Conservation (phyloP, 2,797 vertebrate genomes). For the Sebastes trivittatus region DNA sequence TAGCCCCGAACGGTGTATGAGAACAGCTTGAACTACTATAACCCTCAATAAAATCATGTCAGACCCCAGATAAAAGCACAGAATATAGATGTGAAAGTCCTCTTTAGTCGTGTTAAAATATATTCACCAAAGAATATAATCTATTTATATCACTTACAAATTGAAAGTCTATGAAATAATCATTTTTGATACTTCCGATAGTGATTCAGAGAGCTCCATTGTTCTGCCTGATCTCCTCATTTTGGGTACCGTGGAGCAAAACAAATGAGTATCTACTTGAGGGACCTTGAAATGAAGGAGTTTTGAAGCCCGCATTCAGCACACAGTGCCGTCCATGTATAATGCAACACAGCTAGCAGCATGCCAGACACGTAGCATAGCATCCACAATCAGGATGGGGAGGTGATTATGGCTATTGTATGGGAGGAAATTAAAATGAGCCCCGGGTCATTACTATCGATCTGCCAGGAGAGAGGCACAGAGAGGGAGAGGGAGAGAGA, state of each 20-base stretch:
- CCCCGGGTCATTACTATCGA: constrained; percentile 76
- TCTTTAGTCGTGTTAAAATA: neutral
- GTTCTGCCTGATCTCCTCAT: neutral
- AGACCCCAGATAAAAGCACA: neutral
- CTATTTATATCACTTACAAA: neutral
- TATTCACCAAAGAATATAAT: neutral
- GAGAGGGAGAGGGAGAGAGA: constrained; percentile 7
- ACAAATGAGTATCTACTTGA: constrained; percentile 16
- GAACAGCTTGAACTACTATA: neutral
- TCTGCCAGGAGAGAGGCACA: constrained; percentile 46
- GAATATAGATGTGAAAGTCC: neutral
- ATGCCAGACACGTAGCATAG: constrained; percentile 55
- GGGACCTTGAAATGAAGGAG: constrained; percentile 16
- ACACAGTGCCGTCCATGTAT: neutral
- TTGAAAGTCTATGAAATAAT: neutral
- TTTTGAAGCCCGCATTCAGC: neutral
- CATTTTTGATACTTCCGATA: neutral
- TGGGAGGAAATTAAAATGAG: constrained; percentile 74
- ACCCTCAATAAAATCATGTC: neutral
- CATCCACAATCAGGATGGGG: constrained; percentile 58
- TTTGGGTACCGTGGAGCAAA: neutral
- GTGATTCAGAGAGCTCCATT: neutral
- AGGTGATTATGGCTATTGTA: constrained; percentile 72
- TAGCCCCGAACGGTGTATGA: neutral
- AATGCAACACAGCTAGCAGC: constrained; percentile 27